phyloP scores from a whole-genome alignment of 2,888 invertebrate genomes.

The Myopa testacea region DNA sequence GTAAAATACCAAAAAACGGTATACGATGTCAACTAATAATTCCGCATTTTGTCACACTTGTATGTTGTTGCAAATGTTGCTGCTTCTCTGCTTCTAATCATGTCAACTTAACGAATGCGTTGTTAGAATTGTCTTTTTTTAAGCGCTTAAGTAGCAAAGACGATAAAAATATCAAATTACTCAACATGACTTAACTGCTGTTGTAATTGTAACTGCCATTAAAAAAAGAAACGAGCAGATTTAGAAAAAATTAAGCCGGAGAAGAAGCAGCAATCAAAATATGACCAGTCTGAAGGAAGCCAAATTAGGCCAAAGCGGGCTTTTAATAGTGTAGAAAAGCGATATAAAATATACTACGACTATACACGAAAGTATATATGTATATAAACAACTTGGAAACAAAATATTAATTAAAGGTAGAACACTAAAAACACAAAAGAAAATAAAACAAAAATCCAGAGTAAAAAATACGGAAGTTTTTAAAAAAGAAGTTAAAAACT shows the following conservation, averaged over 20 bases:
- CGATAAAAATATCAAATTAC: conserved; percentile 25
- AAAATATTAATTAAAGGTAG: too few relatives aligned
- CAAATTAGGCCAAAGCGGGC: conserved; percentile 6
- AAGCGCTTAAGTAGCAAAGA: background rate
- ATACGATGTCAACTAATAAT: conserved; percentile 50
- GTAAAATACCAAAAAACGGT: background rate
- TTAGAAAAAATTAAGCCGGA: background rate
- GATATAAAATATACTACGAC: background rate
- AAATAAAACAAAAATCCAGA: too few relatives aligned
- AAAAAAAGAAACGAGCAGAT: background rate
- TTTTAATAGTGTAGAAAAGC: background rate
- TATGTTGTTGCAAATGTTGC: background rate
- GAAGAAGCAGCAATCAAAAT: background rate
- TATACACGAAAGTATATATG: background rate
- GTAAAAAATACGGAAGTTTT: background rate
- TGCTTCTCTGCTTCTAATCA: background rate
- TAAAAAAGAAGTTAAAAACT: conserved; percentile 2
- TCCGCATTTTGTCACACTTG: conserved; percentile 58
- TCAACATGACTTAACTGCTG: background rate
- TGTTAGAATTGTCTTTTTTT: conserved; percentile 3
- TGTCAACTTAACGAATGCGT: background rate
- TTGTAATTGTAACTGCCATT: background rate
- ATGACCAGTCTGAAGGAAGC: background rate
- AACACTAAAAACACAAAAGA: too few relatives aligned
- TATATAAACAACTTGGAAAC: too few relatives aligned